A percentile compares a stretch with the other conserved stretches of the same genome.
Conservation (phyloP, 1,140 invertebrate genomes). For the Euborellia annulipes region DNA sequence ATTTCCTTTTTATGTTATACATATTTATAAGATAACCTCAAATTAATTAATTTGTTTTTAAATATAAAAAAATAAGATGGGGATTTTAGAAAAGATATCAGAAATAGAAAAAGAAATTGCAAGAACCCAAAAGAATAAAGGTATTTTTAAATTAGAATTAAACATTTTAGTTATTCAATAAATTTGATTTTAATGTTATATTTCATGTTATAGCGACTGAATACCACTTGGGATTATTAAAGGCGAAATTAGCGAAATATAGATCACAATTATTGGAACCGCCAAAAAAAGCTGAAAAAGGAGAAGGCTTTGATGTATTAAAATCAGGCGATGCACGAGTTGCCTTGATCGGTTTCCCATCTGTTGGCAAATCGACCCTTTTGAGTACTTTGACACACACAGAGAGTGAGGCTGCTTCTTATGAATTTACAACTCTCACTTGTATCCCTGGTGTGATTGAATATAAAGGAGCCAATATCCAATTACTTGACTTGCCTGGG, state of each 20-base stretch:
- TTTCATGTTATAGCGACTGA: conserved; percentile 73
- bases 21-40: too few species aligned
- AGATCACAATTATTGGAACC: conserved; percentile 89
- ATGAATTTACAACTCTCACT: conserved; percentile 98
- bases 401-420: conserved; percentile 88
- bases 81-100: conserved; percentile 93
- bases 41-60: too few species aligned
- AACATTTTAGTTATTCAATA: background rate
- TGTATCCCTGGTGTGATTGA: conserved; percentile 99
- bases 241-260: conserved; percentile 98
- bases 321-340: conserved; percentile 99
- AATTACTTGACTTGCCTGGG: conserved; percentile 91
- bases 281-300: conserved; percentile 88
- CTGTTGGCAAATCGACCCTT: conserved; percentile 91
- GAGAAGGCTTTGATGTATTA: conserved; percentile 98
- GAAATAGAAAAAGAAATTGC: conserved; percentile 98
- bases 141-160: conserved; percentile 32
- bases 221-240: conserved; percentile 94
- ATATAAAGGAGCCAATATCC: conserved; percentile 97
- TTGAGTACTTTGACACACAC: conserved; percentile 86
- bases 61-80: too few species aligned
- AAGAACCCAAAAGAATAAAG: conserved; percentile 99
- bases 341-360: conserved; percentile 94
- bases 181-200: background rate
- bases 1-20: too few species aligned